phyloP scores from a whole-genome alignment of 2,888 invertebrate species.

The Andrena trimmerana region DNA sequence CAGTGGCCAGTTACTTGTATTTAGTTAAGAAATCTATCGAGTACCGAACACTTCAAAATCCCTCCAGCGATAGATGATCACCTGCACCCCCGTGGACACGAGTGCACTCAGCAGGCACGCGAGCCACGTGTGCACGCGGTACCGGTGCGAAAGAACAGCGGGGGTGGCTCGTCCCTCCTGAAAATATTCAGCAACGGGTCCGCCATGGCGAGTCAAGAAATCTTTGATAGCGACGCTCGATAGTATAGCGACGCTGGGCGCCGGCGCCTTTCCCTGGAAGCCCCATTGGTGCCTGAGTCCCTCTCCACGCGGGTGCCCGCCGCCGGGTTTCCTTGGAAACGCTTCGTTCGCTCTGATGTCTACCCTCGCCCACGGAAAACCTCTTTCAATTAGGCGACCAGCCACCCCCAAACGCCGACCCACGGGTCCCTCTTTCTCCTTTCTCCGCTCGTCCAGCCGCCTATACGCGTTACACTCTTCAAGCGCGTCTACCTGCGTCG shows the following conservation, averaged over 20 bases:
- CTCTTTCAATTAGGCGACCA: conserved; percentile 83
- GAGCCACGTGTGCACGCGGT: conserved; percentile 45
- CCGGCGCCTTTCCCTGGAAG: conserved; percentile 79
- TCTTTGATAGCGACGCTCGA: conserved; percentile 82
- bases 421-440: conserved; percentile 36
- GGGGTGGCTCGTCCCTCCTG: conserved; percentile 40
- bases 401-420: conserved; percentile 67
- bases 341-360: conserved; percentile 79
- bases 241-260: conserved; percentile 79
- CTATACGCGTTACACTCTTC: conserved; percentile 16
- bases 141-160: conserved; percentile 8
- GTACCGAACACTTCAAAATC: neutral
- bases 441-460: conserved; percentile 27
- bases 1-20: too few species aligned
- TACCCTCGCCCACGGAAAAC: conserved; percentile 78
- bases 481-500: conserved; percentile 38
- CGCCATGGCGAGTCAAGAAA: conserved; percentile 80
- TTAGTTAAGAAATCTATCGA: too few species aligned
- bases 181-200: conserved; percentile 65
- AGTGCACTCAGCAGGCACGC: neutral
- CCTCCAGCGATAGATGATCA: neutral
- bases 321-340: conserved; percentile 83
- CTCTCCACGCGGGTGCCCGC: conserved; percentile 78
- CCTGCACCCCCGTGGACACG: neutral
- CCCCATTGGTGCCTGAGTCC: conserved; percentile 80